phyloP scores from a whole-genome alignment of 2,888 invertebrate species.

The Tenthredo scrophulariae region DNA sequence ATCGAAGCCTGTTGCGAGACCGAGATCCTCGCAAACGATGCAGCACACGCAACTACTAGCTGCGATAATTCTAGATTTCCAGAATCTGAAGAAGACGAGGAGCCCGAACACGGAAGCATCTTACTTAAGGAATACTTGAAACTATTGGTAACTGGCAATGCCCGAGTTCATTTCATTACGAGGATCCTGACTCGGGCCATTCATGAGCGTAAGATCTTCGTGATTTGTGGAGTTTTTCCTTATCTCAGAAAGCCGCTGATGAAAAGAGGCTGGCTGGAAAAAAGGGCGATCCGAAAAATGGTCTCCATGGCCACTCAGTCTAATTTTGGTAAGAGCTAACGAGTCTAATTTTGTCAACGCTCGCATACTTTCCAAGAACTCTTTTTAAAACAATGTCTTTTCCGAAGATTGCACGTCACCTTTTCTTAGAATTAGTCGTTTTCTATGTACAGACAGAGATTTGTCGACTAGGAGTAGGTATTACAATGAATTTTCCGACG shows the following conservation, averaged over 20 bases:
- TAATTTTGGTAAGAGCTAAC: neutral
- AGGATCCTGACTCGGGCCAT: slow-evolving; percentile 74
- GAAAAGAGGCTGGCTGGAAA: slow-evolving; percentile 88
- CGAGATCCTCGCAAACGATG: neutral
- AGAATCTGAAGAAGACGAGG: slow-evolving; percentile 34
- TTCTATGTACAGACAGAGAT: neutral
- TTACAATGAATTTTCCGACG: neutral
- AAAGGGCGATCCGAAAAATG: slow-evolving; percentile 69
- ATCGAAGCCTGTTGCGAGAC: neutral
- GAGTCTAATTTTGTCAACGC: no score
- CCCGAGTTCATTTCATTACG: slow-evolving; percentile 34
- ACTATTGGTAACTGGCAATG: slow-evolving; percentile 13
- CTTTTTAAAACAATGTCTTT: neutral
- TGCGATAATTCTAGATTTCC: neutral
- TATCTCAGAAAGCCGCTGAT: slow-evolving; percentile 82
- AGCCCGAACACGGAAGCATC: slow-evolving; percentile 30
- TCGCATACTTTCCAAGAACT: neutral
- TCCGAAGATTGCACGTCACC: neutral
- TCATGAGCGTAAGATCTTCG: slow-evolving; percentile 80
- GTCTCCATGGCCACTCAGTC: slow-evolving; percentile 46
- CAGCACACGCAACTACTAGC: slow-evolving; percentile 20
- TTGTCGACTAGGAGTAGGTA: neutral
- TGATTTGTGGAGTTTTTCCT: slow-evolving; percentile 80
- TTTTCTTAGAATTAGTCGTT: neutral
- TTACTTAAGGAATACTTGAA: slow-evolving; percentile 35